Percentiles rank a stretch among this genome's conserved stretches.
Evolutionary conservation across 1,140 invertebrate genomes (phyloP).

Genomic region (Nephotettix cincticeps): DNA sequence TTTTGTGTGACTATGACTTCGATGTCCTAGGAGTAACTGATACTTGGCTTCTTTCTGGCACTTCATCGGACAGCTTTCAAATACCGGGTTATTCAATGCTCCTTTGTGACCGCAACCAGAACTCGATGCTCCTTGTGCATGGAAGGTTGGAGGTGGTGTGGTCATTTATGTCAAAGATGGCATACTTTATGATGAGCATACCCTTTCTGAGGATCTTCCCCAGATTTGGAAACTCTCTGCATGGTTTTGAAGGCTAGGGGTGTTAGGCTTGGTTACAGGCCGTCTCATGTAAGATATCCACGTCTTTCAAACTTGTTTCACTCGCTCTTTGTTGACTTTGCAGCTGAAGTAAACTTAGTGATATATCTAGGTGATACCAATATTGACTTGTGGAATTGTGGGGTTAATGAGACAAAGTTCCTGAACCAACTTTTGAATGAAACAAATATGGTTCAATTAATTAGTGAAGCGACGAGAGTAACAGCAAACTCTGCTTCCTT

Average conservation of each 20-base stretch:
- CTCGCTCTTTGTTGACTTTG: neutral
- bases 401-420: neutral
- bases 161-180: neutral
- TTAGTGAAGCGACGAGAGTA: neutral
- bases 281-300: neutral
- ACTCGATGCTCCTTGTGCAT: too few relatives aligned
- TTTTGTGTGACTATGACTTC: neutral
- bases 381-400: neutral
- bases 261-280: neutral
- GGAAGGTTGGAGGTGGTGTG: neutral
- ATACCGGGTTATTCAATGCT: neutral
- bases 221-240: neutral
- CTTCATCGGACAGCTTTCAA: neutral
- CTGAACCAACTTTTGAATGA: neutral
- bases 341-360: neutral
- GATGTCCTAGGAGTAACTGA: neutral
- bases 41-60: neutral
- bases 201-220: neutral
- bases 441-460: neutral
- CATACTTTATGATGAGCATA: neutral
- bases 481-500: neutral
- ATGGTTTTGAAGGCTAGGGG: neutral
- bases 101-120: neutral
- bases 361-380: slow-evolving; percentile 9
- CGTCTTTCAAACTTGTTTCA: neutral